Evolutionary conservation across 2,888 invertebrate genomes (phyloP), one percentile per base, ranked within the genome.

Genomic region (Nemapogon koenigi): DNA sequence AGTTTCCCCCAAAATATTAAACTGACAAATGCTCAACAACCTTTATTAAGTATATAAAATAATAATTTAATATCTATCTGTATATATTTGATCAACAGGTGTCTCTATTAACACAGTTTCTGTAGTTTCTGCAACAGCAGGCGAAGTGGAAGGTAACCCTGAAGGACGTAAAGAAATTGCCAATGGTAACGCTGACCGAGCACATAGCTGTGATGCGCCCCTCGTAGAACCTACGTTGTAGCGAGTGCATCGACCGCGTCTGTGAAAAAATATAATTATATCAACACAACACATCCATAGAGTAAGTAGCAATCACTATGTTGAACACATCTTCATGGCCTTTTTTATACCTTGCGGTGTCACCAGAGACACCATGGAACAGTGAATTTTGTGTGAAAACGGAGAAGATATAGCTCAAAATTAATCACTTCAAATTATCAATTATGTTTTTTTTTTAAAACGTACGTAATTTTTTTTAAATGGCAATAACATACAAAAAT

Each of bases 151-250:
- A 1, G 65, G 57, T 47, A 75, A 56, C 0, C 59, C 62, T 6
- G 88, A 84, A 4, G 87, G 87, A 53, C 89, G 85, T 37, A 90
- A 81, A 45, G 89, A 89, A 57, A 90, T 88, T 43, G 90, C 89
- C 48, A 90, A 59, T 1, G 90, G 90, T 10, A 90, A 66, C 1
- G 89, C 86, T 15, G 89, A 87, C 13, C 88, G 82, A 2, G 87
- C 87, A 54, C 88, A 88, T 7, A 89, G 69, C 52, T 87, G 87
- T 2, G 87, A 82, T 1, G 89, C 85, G 10, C 88, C 84, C 3
- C 89, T 79, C 8, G 84, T 83, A 31, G 89, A 87, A 14, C 85
- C 87, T 6, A 86, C 88, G 3, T 88, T 86, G 70, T 87, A 88
- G 40, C 88, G 79, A 38, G 86, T 81, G 46, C 87, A 86, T 47